Base-by-base conservation (phyloP, 2,113 vertebrate species). In the Solea solea region DNA sequence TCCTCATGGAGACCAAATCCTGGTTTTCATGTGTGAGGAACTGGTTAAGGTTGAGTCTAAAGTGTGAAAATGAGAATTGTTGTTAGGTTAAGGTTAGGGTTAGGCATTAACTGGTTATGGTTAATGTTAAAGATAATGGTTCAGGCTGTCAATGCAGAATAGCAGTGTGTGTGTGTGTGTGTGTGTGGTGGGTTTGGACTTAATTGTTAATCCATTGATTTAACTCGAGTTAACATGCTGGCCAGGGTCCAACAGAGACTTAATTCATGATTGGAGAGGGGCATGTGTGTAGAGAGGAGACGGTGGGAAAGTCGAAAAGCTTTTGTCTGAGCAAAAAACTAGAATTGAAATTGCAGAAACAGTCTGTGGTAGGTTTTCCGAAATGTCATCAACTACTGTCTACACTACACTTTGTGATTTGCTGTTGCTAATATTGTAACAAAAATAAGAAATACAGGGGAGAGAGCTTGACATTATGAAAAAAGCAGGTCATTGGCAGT, bases 151-250 rank as follows among this genome's bases (percentile, higher is more conserved):
- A 34, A 34, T 34, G 34, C 34, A 34, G 34, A 34, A 34, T 34
- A 34, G 34, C 5, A 2, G 34, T 34, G 34, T 34, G 34, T 34
- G 34, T 34, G 34, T 72, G 75, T 62, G 65, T 81, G 77, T 73
- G 78, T 81, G 81, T 79, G 76, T 56, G 72, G 39, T 65, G 73
- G 49, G 74, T 65, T 44, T 68, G 77, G 83, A 69, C 68, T 71
- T 86, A 75, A 86, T 89, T 84, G 89, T 85, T 92, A 94, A 94
- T 94, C 92, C 89, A 85, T 90, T 92, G 90, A 92, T 91, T 92
- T 92, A 88, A 76, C 69, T 88, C 86, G 85, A 90, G 88, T 92
- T 91, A 91, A 89, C 86, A 85, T 46, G 42, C 86, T 93, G 92
- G 92, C 90, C 21, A 28, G 59, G 41, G 61, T 89, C 89, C 92